Evolutionary conservation across 1,140 invertebrate genomes (phyloP).

Genomic region (Microplitis mediator): DNA sequence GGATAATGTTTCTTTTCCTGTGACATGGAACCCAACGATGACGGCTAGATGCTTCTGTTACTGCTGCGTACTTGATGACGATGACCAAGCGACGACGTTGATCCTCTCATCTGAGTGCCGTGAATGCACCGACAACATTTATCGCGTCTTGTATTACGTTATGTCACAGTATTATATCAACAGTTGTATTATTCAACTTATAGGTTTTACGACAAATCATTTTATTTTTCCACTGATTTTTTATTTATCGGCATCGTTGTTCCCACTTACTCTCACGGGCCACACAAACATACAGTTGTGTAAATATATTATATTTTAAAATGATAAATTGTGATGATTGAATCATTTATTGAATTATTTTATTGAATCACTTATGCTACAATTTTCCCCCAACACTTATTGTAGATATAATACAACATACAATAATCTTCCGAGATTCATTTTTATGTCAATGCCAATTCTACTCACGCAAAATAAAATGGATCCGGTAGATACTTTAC

Average conservation of each 20-base stretch:
- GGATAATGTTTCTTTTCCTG: conserved; percentile 57
- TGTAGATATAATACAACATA: too few relatives aligned
- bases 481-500: neutral
- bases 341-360: too few relatives aligned
- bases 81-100: neutral
- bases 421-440: neutral
- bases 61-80: too few relatives aligned
- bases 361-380: too few relatives aligned
- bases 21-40: conserved; percentile 43
- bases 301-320: too few relatives aligned
- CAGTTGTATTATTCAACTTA: neutral
- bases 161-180: conserved; percentile 1
- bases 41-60: conserved; percentile 13
- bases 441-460: conserved; percentile 6
- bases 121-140: neutral
- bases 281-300: too few relatives aligned
- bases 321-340: too few relatives aligned
- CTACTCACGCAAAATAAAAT: neutral
- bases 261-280: too few relatives aligned
- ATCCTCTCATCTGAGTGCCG: neutral
- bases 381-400: too few relatives aligned
- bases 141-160: neutral
- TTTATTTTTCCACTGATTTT: too few relatives aligned
- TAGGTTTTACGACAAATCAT: too few relatives aligned
- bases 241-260: too few relatives aligned